phyloP scores from a whole-genome alignment of 2,888 invertebrate species.

The Metacarcinus magister region DNA sequence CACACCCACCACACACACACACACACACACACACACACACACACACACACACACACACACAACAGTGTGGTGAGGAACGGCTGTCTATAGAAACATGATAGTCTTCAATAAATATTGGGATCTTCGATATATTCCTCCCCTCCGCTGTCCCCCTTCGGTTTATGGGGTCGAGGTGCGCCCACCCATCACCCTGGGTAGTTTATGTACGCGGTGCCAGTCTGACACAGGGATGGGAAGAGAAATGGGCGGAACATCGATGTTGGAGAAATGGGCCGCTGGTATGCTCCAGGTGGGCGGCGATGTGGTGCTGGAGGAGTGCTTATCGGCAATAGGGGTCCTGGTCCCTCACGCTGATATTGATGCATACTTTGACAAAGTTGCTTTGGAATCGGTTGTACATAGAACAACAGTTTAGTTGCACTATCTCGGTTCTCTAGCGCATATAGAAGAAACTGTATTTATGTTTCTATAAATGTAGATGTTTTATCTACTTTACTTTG shows the following conservation, averaged over 20 bases:
- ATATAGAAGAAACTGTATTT: background rate
- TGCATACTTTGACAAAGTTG: background rate
- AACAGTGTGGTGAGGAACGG: background rate
- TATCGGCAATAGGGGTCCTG: background rate
- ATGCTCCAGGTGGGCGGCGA: background rate
- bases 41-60: constrained; percentile 26
- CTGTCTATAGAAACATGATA: constrained; percentile 45
- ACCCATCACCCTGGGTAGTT: background rate
- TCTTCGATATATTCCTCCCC: constrained; percentile 48
- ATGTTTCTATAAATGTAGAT: background rate
- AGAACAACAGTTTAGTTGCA: background rate
- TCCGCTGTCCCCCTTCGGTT: constrained; percentile 41
- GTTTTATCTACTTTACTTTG: background rate
- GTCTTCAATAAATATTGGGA: constrained; percentile 19
- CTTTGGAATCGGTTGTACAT: background rate
- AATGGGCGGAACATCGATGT: constrained; percentile 37
- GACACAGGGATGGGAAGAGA: constrained; percentile 17
- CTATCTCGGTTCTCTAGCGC: too few species aligned
- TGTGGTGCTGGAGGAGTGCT: constrained; percentile 4
- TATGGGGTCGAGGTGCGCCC: constrained; percentile 8
- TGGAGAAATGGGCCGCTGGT: background rate
- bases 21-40: constrained; percentile 26
- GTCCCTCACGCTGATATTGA: background rate
- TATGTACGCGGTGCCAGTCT: background rate
- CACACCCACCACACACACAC: background rate